A percentile compares a stretch with the other conserved stretches of the same genome.
Evolutionary conservation across 2,888 invertebrate genomes (phyloP).

Genomic region (Ethmia dodecea): DNA sequence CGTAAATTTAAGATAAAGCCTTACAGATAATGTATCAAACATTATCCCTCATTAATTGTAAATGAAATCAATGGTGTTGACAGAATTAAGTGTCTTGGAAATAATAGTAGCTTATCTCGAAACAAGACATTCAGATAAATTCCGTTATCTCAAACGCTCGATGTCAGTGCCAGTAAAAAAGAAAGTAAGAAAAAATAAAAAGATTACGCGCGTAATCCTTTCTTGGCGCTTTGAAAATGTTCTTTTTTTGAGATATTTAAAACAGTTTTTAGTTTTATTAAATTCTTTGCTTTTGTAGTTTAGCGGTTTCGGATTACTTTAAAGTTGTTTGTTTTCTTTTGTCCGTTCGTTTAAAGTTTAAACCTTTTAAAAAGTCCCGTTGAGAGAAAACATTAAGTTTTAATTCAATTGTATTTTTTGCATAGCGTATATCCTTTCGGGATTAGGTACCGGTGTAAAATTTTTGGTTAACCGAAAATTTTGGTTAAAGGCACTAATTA

Average conservation of each 20-base stretch:
- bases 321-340: constrained; percentile 6
- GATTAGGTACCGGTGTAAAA: too few relatives aligned
- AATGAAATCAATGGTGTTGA: constrained; percentile 19
- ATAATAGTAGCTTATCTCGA: constrained; percentile 51
- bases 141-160: constrained; percentile 31
- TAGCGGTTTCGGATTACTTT: neutral
- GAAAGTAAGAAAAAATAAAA: constrained; percentile 24
- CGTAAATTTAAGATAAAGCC: constrained; percentile 3
- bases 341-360: neutral
- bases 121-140: constrained; percentile 57
- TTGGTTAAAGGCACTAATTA: too few relatives aligned
- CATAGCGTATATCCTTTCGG: too few relatives aligned
- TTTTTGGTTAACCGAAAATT: too few relatives aligned
- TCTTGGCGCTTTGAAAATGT: constrained; percentile 6
- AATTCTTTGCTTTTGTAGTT: neutral
- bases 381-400: neutral
- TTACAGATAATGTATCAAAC: neutral
- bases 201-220: constrained; percentile 8
- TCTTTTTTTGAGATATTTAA: constrained; percentile 1
- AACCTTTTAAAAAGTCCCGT: neutral
- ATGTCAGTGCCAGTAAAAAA: constrained; percentile 33
- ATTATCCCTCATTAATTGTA: constrained; percentile 5
- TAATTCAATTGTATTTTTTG: too few relatives aligned
- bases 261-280: neutral
- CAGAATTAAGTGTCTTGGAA: constrained; percentile 33